These are phyloP conservation scores for Lordiphosa stackelbergi DNA, from an alignment of 1,140 invertebrate genomes.

Conservation along the genomic window DNA sequence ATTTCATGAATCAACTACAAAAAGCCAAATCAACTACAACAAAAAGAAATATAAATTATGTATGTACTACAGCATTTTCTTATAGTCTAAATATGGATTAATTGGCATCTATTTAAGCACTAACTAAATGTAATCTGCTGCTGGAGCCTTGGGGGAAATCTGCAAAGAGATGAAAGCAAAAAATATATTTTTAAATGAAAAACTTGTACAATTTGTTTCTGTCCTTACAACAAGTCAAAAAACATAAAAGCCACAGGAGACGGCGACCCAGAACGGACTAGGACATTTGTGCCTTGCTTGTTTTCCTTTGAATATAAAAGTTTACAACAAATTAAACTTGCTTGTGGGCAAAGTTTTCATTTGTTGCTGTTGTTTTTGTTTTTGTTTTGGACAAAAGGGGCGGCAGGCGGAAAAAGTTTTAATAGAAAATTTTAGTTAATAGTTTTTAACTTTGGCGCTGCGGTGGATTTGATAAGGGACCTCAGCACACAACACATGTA, in stretches of 20 bases:
- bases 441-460: conserved; percentile 65
- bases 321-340: conserved; percentile 75
- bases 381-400: neutral
- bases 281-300: conserved; percentile 43
- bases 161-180: conserved; percentile 42
- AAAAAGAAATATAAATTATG: conserved; percentile 12
- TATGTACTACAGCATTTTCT: conserved; percentile 49
- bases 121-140: conserved; percentile 28
- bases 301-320: conserved; percentile 51
- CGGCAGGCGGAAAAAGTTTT: conserved; percentile 56
- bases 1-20: conserved; percentile 33
- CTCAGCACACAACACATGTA: conserved; percentile 50
- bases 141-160: conserved; percentile 25
- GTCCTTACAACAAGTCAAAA: conserved; percentile 26
- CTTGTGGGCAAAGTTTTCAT: conserved; percentile 36
- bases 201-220: conserved; percentile 51
- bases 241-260: conserved; percentile 36
- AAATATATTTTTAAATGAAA: conserved; percentile 21
- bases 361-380: conserved; percentile 1
- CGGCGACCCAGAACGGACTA: conserved; percentile 28
- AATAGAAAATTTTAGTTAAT: conserved; percentile 75
- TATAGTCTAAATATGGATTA: conserved; percentile 47
- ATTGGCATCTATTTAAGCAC: conserved; percentile 52
- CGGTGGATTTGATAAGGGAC: conserved; percentile 71
- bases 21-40: conserved; percentile 41